Evolutionary conservation across 2,888 invertebrate species (phyloP).

Genomic region (Gandaritis pyraliata): DNA sequence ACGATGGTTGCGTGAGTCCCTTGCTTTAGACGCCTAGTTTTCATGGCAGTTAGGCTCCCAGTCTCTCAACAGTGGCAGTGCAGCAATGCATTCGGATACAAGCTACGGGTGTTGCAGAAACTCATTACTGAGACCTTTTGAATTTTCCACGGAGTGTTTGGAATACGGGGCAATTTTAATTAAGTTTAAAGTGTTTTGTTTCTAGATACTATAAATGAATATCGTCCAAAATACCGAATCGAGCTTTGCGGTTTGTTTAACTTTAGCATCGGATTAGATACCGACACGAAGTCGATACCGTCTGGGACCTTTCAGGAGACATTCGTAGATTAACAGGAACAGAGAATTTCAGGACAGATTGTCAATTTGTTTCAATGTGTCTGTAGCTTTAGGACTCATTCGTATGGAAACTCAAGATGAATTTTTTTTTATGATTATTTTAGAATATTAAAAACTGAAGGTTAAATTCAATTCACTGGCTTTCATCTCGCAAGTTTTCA

Average conservation of each 20-base stretch:
- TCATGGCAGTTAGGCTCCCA: slow-evolving; percentile 34
- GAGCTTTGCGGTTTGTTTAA: slow-evolving; percentile 57
- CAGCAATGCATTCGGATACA: slow-evolving; percentile 41
- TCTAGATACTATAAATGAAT: background rate
- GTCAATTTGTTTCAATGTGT: slow-evolving; percentile 22
- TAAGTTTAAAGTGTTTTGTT: background rate
- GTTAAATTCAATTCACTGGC: too few relatives aligned
- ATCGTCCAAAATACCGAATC: slow-evolving; percentile 44
- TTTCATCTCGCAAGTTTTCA: too few relatives aligned
- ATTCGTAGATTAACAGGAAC: slow-evolving; percentile 19
- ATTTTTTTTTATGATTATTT: too few relatives aligned
- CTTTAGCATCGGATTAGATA: slow-evolving; percentile 54
- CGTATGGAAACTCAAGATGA: too few relatives aligned
- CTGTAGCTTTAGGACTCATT: too few relatives aligned
- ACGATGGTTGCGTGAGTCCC: background rate
- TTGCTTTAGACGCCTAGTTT: slow-evolving; percentile 21
- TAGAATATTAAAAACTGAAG: too few relatives aligned
- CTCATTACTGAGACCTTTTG: slow-evolving; percentile 39
- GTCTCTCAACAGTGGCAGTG: slow-evolving; percentile 33
- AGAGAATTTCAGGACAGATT: slow-evolving; percentile 18
- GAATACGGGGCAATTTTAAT: slow-evolving; percentile 37
- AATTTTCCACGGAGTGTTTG: slow-evolving; percentile 24
- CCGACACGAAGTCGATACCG: slow-evolving; percentile 36
- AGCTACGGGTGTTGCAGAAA: slow-evolving; percentile 27
- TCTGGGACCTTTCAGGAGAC: slow-evolving; percentile 29